Conservation (phyloP, 1,140 invertebrate species). For the Caenorhabditis latens region DNA sequence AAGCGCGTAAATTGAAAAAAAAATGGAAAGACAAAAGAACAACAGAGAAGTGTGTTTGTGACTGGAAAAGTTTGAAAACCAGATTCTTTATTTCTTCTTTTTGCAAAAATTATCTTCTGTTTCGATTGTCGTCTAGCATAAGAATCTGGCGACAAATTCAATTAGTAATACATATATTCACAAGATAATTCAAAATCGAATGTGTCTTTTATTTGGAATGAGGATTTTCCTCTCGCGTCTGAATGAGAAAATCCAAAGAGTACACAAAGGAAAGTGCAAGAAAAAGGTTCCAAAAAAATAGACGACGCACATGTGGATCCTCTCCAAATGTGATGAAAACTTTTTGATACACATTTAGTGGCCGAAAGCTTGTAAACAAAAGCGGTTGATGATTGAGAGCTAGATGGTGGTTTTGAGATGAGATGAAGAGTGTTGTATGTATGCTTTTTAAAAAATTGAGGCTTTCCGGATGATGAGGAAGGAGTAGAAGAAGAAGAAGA, state of each 20-base stretch:
- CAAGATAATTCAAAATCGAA: background rate
- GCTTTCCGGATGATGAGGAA: conserved; percentile 48
- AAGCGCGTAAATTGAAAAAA: background rate
- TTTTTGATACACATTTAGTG: conserved; percentile 43
- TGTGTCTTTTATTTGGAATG: background rate
- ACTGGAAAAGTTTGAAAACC: background rate
- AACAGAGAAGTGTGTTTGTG: background rate
- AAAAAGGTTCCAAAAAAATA: background rate
- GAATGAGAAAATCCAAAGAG: background rate
- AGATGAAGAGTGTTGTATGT: conserved; percentile 51
- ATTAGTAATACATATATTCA: background rate
- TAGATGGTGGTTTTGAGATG: conserved; percentile 41
- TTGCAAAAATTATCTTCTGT: background rate
- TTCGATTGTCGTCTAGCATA: background rate
- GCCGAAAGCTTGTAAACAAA: conserved; percentile 32
- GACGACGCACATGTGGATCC: background rate
- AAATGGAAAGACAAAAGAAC: background rate
- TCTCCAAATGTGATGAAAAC: conserved; percentile 38
- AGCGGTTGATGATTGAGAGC: conserved; percentile 52
- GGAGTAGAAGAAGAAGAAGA: background rate
- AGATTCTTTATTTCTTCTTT: background rate
- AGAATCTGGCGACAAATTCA: background rate
- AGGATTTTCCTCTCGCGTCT: background rate
- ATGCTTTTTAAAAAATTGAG: conserved; percentile 56
- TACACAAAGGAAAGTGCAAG: background rate